Base-by-base conservation (phyloP, 2,113 vertebrate species). In the Pogonocichla stellata region DNA sequence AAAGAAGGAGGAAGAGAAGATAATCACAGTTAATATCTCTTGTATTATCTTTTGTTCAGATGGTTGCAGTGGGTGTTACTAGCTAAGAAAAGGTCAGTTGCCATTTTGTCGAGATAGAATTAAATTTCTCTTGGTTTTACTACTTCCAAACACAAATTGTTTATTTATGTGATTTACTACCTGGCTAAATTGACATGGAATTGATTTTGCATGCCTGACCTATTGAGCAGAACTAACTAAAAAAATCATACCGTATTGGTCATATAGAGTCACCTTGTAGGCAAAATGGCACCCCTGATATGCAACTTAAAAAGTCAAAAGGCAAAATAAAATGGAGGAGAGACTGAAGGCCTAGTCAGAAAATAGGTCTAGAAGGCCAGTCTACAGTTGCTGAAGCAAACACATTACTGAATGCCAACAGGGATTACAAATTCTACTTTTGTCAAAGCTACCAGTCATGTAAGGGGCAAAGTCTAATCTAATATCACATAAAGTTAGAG, bases 91-190 rank as follows among this genome's bases (percentile, higher is more conserved):
- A 95, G 58, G 47, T 71, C 74, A 84, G 64, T 24, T 93, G 90
- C 38, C 70, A 79, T 90, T 96, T 92, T 86, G 45, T 72, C 51
- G 57, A 95, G 58, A 79, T 72, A 50, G 47, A 86, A 62, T 78
- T 80, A 64, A 89, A 89, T 94, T 97, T 96, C 93, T 82, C 54
- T 80, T 87, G 40, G 36, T 88, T 92, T 90, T 64, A 58, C 61
- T 93, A 58, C 75, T 85, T 95, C 71, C 53, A 82, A 93, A 57
- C 51, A 75, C 40, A 95, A 92, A 90, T 87, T 90, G 36, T 42
- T 87, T 83, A 58, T 61, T 90, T 91, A 86, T 25, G 34, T 90
- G 92, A 93, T 60, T 93, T 95, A 94, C 58, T 92, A 56, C 69
- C 23, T 70, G 43, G 48, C 54, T 71, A 89, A 88, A 95, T 34